Conservation (phyloP, 2,113 vertebrate species). For the Solea solea region DNA sequence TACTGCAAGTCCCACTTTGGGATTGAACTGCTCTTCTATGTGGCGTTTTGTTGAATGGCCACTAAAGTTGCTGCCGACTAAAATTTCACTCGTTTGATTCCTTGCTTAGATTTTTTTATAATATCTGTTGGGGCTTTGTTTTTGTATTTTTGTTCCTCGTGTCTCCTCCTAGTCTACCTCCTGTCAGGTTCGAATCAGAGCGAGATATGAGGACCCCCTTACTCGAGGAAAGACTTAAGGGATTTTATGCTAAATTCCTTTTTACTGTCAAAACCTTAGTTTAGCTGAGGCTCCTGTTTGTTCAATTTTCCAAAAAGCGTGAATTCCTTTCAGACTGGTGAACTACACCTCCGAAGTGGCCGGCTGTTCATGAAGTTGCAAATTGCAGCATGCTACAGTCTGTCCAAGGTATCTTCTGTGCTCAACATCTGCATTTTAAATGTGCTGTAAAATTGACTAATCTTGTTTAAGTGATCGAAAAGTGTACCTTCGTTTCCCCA, state of each 20-base stretch:
- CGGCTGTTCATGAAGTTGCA: conserved; percentile 77
- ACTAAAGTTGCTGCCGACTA: conserved; percentile 44
- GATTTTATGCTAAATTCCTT: conserved; percentile 82
- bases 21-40: conserved; percentile 42
- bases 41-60: conserved; percentile 54
- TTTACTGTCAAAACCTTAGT: conserved; percentile 71
- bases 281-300: conserved; percentile 80
- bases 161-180: conserved; percentile 62
- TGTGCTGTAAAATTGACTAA: conserved; percentile 83
- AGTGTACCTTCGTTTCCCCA: conserved; percentile 77
- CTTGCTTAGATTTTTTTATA: conserved; percentile 14
- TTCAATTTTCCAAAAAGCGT: conserved; percentile 80
- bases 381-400: conserved; percentile 75
- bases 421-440: conserved; percentile 81
- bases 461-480: conserved; percentile 77
- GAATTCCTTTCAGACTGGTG: conserved; percentile 84
- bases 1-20: conserved; percentile 24
- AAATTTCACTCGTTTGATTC: conserved; percentile 47
- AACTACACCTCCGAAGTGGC: conserved; percentile 78
- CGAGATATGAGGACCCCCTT: conserved; percentile 37
- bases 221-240: conserved; percentile 53
- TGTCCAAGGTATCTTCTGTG: conserved; percentile 80
- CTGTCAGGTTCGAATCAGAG: conserved; percentile 65
- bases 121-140: conserved; percentile 42
- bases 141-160: conserved; percentile 24